Conservation (phyloP, 2,797 vertebrate species). For the Neosilurus mollespiculum region DNA sequence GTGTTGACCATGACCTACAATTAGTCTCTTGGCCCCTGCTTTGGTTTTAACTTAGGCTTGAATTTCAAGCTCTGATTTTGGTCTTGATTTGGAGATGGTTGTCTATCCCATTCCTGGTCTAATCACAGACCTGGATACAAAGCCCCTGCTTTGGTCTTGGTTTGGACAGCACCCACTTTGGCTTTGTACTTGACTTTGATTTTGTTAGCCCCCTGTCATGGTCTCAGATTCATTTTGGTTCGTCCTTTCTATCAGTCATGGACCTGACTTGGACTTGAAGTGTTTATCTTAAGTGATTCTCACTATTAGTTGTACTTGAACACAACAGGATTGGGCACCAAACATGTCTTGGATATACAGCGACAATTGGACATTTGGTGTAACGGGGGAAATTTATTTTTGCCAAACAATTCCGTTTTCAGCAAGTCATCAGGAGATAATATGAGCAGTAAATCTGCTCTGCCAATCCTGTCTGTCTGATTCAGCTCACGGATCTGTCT, state of each 20-base stretch:
- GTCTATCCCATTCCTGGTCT: neutral
- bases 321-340: neutral
- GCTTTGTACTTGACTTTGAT: neutral
- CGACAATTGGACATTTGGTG: neutral
- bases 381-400: neutral
- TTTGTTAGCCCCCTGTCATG: too few relatives aligned
- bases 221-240: neutral
- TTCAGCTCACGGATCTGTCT: neutral
- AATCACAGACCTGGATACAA: neutral
- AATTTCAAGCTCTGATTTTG: neutral
- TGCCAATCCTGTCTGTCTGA: neutral
- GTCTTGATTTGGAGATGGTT: neutral
- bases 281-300: neutral
- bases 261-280: neutral
- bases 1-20: too few relatives aligned
- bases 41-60: neutral
- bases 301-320: neutral
- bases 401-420: neutral
- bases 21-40: neutral
- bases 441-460: neutral
- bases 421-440: neutral
- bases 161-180: neutral
- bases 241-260: too few relatives aligned
- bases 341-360: neutral
- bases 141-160: neutral